Evolutionary conservation across 2,888 invertebrate species (phyloP), one percentile per base, ranked within the genome.

Genomic region (Caenorhabditis sp.): DNA sequence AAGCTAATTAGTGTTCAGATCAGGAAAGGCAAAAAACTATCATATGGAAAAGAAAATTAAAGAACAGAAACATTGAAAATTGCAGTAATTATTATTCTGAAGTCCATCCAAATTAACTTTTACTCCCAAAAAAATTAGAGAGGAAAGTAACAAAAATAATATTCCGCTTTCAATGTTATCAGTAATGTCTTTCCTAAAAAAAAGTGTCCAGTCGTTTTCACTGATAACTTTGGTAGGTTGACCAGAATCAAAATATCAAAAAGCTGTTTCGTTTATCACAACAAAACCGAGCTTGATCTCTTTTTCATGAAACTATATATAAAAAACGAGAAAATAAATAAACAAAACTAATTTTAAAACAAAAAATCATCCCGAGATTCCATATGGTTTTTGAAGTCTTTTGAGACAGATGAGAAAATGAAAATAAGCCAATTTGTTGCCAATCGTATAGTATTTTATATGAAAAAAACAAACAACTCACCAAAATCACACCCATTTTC

Each of bases 401-500:
- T 14, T 7, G 43, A 43, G 14, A 43, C 5, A 43, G 3, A 43
- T 43, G 43, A 17, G 17, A 43, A 43, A 43, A 10, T 7, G 17
- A 43, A 43, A 43, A 43, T 17, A 43, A 36, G 36, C n/a, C n/a
- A n/a, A n/a, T n/a, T 8, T 36, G 36, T 43, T 43, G 43, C 43
- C 43, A 2, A 31, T 43, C 43, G 43, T 43, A 52, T 21, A 52
- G 7, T 50, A 14, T 12, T 4, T 17, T 4, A 50, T n/a, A 50
- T 50, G 50, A 21, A 20, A 23, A 52, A 52, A 43, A 43, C 43
- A 43, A 43, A 43, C 3, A 43, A 43, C 72, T 8, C n/a, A 68
- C 72, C 72, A 53, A 72, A 72, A 65, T 72, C 72, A 54, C 71
- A 72, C 20, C 66, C 59, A 56, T 68, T 68, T 49, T 72, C 72